A percentile compares a stretch with the other conserved stretches of the same genome.
Conservation (phyloP, 1,140 invertebrate species). For the Metopolophium dirhodum region DNA sequence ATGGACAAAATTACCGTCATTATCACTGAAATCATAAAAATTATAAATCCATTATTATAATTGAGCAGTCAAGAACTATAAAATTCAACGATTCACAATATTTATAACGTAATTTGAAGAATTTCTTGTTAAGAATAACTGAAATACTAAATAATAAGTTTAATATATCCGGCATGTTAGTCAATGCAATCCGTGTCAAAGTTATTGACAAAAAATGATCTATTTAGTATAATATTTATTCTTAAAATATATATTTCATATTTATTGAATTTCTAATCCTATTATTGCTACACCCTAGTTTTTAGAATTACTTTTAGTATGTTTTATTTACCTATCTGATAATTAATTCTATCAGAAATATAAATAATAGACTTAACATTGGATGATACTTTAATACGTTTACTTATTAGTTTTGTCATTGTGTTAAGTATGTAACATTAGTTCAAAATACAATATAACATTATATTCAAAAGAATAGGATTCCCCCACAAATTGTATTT, state of each 20-base stretch:
- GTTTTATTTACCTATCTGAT: neutral
- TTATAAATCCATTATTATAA: constrained; percentile 6
- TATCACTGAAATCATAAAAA: constrained; percentile 57
- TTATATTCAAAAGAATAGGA: neutral
- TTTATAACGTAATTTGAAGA: neutral
- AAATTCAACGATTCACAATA: neutral
- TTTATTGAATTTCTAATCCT: neutral
- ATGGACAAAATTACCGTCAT: constrained; percentile 47
- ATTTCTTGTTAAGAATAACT: neutral
- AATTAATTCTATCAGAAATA: neutral
- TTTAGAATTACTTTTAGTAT: neutral
- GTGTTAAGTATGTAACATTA: neutral
- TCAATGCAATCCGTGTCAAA: neutral
- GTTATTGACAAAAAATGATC: neutral
- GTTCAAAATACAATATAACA: neutral
- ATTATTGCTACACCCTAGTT: neutral
- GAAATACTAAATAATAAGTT: neutral
- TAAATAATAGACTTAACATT: neutral
- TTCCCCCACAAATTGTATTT: neutral
- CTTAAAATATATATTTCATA: neutral
- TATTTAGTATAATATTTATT: neutral
- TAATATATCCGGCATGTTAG: neutral
- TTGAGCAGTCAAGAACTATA: neutral
- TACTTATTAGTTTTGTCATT: neutral
- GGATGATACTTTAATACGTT: neutral